Base-by-base conservation (phyloP, 2,113 vertebrate genomes). In the Mandrillus leucophaeus region DNA sequence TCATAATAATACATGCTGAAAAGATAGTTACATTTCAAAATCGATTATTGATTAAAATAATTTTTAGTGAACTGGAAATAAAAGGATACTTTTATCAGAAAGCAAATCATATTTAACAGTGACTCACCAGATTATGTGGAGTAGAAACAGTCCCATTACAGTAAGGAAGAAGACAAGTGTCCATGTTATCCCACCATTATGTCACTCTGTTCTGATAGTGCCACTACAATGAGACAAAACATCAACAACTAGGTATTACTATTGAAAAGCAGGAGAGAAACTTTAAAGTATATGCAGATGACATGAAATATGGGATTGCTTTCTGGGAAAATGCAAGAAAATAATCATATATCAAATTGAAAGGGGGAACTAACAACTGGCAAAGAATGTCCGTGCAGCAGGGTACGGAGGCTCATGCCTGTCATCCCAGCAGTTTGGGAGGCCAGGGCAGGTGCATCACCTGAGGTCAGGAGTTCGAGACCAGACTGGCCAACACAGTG, bases 301-400 rank as follows among this genome's bases (percentile, higher is more conserved):
- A 81, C 25, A 76, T 61, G n/a, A 83, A 96, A 76, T 89, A 50
- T 2, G 79, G 43, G 57, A 78, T 43, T 72, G 3, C 27, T n/a
- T 96, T 89, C 70, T 22, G 52, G 87, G 68, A 94, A 97, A 96
- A 97, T 94, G 52, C n/a, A 89, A 84, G n/a, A 59, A 5, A 61
- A 93, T 82, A 50, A 70, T 52, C 20, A 61, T 50, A 27, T 55
- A 57, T 52, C 57, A 76, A 81, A 50, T 93, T 86, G 89, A 97
- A 93, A 83, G 25, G 45, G n/a, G 32, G 45, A 61, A 55, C 43
- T 86, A 57, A n/a, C 20, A 92, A 38, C 64, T n/a, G 32, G 48
- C 30, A 68, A 90, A 90, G 17, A 88, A 25, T 50, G 30, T 68
- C 30, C 48, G 5, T 66, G n/a, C 35, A 50, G 52, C 17, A 2